A percentile compares a stretch with the other conserved stretches of the same genome.
Evolutionary conservation across 2,888 invertebrate genomes (phyloP).

Genomic region (Ecdyonurus torrentis): DNA sequence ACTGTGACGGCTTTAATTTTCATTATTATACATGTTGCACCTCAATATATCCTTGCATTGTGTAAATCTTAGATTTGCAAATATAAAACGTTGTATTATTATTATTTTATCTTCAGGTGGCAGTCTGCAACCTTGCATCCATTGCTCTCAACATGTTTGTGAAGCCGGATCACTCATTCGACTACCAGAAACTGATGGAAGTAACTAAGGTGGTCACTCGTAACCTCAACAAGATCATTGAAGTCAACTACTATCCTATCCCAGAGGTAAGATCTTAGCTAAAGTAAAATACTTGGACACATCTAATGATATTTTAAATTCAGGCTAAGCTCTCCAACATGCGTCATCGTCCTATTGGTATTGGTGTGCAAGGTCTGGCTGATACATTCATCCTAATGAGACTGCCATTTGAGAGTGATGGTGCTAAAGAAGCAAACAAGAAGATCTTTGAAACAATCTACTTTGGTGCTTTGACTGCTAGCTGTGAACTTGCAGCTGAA

Average conservation of each 20-base stretch:
- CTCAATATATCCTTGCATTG: too few species aligned
- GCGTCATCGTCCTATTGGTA: slow-evolving; percentile 68
- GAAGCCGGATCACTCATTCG: slow-evolving; percentile 54
- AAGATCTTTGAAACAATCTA: slow-evolving; percentile 98
- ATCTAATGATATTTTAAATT: slow-evolving; percentile 1
- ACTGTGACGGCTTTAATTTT: background rate
- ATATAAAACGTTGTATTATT: background rate
- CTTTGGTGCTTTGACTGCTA: slow-evolving; percentile 90
- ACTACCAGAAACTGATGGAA: slow-evolving; percentile 71
- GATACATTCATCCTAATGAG: slow-evolving; percentile 92
- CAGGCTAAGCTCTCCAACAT: slow-evolving; percentile 57
- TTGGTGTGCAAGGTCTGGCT: slow-evolving; percentile 94
- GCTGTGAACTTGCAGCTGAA: slow-evolving; percentile 79
- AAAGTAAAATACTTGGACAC: background rate
- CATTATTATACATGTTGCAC: background rate
- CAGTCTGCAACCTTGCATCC: slow-evolving; percentile 96
- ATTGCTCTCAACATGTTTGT: slow-evolving; percentile 94
- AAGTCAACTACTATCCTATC: slow-evolving; percentile 90
- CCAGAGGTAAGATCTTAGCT: slow-evolving; percentile 61
- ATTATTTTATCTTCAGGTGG: slow-evolving; percentile 34
- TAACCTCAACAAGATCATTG: slow-evolving; percentile 94
- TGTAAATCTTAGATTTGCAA: too few species aligned
- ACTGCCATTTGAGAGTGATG: slow-evolving; percentile 77
- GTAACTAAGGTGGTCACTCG: slow-evolving; percentile 76
- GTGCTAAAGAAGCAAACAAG: slow-evolving; percentile 72